phyloP scores from a whole-genome alignment of 1,140 invertebrate genomes.

The Zophobas morio region DNA sequence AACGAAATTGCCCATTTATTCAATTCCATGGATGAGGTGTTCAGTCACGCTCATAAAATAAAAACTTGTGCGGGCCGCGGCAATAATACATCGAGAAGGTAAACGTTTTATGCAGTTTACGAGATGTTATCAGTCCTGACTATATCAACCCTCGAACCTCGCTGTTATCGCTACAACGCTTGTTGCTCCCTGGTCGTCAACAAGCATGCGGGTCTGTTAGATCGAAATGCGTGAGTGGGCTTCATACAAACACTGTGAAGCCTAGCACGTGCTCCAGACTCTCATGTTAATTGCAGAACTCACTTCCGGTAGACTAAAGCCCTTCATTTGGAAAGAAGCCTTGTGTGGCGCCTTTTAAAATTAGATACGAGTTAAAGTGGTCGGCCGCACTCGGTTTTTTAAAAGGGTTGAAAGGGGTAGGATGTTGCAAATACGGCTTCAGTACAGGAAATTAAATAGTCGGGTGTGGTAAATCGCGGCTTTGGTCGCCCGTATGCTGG shows the following conservation, averaged over 20 bases:
- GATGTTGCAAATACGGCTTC: no score
- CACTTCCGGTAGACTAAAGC: slow-evolving; percentile 19
- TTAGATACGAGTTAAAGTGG: not conserved
- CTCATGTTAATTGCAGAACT: slow-evolving; percentile 46
- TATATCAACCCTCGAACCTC: not conserved
- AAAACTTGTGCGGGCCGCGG: slow-evolving; percentile 21
- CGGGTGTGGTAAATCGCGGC: no score
- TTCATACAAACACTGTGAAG: slow-evolving; percentile 38
- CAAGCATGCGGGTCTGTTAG: slow-evolving; percentile 21
- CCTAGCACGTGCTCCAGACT: slow-evolving; percentile 49
- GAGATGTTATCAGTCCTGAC: slow-evolving; percentile 11
- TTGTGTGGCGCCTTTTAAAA: slow-evolving; percentile 3
- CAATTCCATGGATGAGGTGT: not conserved
- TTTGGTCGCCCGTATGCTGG: no score
- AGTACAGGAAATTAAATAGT: no score
- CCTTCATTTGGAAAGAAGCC: slow-evolving; percentile 4
- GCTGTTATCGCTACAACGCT: not conserved
- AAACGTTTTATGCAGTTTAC: slow-evolving; percentile 8
- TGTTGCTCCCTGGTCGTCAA: not conserved
- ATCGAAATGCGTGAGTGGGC: slow-evolving; percentile 20
- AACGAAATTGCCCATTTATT: slow-evolving; percentile 23
- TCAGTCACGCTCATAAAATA: not conserved
- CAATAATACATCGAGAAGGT: slow-evolving; percentile 1
- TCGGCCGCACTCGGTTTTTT: not conserved
- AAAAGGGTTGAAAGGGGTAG: no score